Conservation (phyloP, 2,113 vertebrate species). For the Upupa epops region DNA sequence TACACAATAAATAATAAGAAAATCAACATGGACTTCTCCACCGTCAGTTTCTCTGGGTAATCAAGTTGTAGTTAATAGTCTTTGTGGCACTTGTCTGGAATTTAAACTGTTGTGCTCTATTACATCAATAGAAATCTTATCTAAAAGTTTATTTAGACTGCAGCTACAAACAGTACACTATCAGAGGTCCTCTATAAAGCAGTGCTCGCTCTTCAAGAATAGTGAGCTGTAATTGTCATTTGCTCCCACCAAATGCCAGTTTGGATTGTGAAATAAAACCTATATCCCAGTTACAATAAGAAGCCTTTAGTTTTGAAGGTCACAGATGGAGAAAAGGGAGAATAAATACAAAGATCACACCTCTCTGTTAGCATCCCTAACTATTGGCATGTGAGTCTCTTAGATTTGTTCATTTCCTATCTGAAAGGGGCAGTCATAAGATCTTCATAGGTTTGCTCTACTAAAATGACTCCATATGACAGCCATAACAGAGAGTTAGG, state of each 20-base stretch:
- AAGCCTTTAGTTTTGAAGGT: conserved; percentile 32
- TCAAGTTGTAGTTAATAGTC: neutral
- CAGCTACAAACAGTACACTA: neutral
- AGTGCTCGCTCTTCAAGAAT: neutral
- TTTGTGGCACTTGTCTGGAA: neutral
- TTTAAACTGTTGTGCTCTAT: neutral
- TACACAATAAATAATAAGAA: neutral
- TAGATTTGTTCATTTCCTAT: neutral
- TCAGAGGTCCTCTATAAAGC: neutral
- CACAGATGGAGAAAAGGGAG: neutral
- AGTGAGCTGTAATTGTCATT: neutral
- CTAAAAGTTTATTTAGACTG: neutral
- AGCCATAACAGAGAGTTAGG: neutral
- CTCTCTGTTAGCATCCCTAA: neutral
- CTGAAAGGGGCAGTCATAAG: conserved; percentile 16
- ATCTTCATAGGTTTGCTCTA: conserved; percentile 15
- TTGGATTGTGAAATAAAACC: neutral
- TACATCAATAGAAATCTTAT: conserved; percentile 24
- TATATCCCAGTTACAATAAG: neutral
- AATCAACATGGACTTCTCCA: neutral
- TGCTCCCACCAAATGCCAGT: neutral
- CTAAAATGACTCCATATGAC: conserved; percentile 14
- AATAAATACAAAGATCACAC: neutral
- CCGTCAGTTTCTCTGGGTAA: neutral
- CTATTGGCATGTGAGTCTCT: neutral